Percentiles rank a stretch among this genome's conserved stretches.
Evolutionary conservation across 1,140 invertebrate genomes (phyloP).

Genomic region (Heliconius melpomene): DNA sequence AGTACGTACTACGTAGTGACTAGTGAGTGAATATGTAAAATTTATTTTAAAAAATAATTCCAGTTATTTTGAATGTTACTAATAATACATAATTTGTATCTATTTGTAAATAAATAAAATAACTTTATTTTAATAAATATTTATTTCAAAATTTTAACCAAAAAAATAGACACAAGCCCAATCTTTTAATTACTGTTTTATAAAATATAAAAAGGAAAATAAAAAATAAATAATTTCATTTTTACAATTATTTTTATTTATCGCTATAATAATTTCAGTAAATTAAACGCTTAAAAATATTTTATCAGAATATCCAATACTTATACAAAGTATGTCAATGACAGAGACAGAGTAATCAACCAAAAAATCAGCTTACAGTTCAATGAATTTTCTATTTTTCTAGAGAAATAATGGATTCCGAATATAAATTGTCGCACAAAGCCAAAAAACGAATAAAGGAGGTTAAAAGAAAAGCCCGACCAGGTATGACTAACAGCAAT

Average conservation of each 20-base stretch:
- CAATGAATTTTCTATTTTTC: conserved; percentile 37
- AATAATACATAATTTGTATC: not conserved
- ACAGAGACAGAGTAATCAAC: conserved; percentile 18
- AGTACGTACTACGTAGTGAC: not conserved
- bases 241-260: too few relatives aligned
- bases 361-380: conserved; percentile 22
- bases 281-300: not conserved
- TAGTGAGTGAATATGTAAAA: not conserved
- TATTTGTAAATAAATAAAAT: too few relatives aligned
- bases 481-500: conserved; percentile 83
- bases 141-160: too few relatives aligned
- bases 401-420: conserved; percentile 75
- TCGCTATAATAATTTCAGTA: too few relatives aligned
- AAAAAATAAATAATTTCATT: not conserved
- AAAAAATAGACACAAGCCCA: too few relatives aligned
- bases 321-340: conserved; percentile 12
- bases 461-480: conserved; percentile 93
- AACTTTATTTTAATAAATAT: too few relatives aligned
- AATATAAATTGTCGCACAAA: conserved; percentile 86
- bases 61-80: not conserved
- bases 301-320: not conserved
- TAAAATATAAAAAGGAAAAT: not conserved
- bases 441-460: conserved; percentile 92
- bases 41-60: not conserved
- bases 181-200: too few relatives aligned